phyloP scores from a whole-genome alignment of 2,113 vertebrate species.

The Amia ocellicauda region DNA sequence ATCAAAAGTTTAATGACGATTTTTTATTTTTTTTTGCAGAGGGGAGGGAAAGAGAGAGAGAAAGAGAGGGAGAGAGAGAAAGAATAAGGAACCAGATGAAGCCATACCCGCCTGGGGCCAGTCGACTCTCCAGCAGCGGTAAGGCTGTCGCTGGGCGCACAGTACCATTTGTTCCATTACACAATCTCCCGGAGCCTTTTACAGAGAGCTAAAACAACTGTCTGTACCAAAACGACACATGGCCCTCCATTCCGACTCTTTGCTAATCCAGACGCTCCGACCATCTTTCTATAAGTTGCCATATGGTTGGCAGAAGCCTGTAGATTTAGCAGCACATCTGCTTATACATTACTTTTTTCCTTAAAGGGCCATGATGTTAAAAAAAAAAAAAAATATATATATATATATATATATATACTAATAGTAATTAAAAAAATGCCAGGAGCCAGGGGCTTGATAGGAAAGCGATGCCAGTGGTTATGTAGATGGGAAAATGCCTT shows the following conservation, averaged over 20 bases:
- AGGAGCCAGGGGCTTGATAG: no score
- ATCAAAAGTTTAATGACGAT: conserved; percentile 68
- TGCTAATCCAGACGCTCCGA: conserved; percentile 90
- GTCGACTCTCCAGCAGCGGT: conserved; percentile 88
- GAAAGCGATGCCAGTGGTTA: no score
- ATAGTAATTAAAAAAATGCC: no score
- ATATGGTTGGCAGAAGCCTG: conserved; percentile 98
- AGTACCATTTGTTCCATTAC: conserved; percentile 97
- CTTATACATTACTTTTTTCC: conserved; percentile 85
- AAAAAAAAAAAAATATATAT: background rate
- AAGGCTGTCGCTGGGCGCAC: conserved; percentile 88
- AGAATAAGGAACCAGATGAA: conserved; percentile 78
- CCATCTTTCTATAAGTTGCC: conserved; percentile 96
- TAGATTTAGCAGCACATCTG: conserved; percentile 99
- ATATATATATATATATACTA: no score
- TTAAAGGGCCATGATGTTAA: conserved; percentile 54
- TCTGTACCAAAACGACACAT: conserved; percentile 92
- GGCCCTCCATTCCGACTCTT: conserved; percentile 84
- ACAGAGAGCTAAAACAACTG: conserved; percentile 91
- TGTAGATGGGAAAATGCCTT: no score
- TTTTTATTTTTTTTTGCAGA: conserved; percentile 54
- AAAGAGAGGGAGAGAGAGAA: conserved; percentile 39
- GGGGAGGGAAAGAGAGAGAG: conserved; percentile 33
- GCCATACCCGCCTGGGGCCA: conserved; percentile 83
- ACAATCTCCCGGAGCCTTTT: conserved; percentile 96